Evolutionary conservation across 2,113 vertebrate genomes (phyloP), one percentile per base, ranked within the genome.

Genomic region (Callocephalon fimbriatum): DNA sequence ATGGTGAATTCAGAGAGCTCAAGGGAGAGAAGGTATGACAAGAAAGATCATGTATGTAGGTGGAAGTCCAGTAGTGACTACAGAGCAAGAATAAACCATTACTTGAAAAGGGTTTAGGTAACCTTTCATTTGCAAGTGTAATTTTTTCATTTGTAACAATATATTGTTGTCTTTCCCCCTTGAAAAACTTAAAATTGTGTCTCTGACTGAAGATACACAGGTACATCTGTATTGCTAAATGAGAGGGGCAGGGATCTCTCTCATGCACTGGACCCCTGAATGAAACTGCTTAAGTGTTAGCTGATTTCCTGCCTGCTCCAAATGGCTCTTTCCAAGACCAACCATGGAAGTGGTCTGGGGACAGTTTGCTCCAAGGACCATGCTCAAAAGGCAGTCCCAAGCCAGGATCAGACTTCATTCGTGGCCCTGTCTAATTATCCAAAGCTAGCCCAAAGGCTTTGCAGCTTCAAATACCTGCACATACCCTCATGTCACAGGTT

Each of bases 201-300:
- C 14, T 53, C 40, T 86, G 48, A 11, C 45, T 63, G n/a, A 40
- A 51, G 48, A 21, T 42, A 9, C 0, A 3, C 13, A 40, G 37
- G n/a, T 77, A 12, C 8, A 7, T 44, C 45, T 31, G 0, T 66
- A 9, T 38, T 66, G 27, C 20, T 48, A 11, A 35, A 44, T 8
- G n/a, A 70, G 29, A 37, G 2, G 8, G 48, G 10, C 21, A 9
- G 66, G 50, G 29, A 27, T 53, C 31, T 54, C 26, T 22, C 26
- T 56, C 18, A 2, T 9, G 32, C 14, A 6, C 20, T 8, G 40
- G 31, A 44, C 0, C 0, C 31, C 40, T 40, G 40, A 68, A 19
- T 56, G 38, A 65, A 19, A 32, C 25, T n/a, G 32, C 32, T n/a
- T 5, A 6, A 38, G 4, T 9, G 8, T n/a, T 37, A 10, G 66